A percentile compares a stretch with the other conserved stretches of the same genome.
Evolutionary conservation across 2,797 vertebrate genomes (phyloP).

Genomic region (Enteromius anoplus): DNA sequence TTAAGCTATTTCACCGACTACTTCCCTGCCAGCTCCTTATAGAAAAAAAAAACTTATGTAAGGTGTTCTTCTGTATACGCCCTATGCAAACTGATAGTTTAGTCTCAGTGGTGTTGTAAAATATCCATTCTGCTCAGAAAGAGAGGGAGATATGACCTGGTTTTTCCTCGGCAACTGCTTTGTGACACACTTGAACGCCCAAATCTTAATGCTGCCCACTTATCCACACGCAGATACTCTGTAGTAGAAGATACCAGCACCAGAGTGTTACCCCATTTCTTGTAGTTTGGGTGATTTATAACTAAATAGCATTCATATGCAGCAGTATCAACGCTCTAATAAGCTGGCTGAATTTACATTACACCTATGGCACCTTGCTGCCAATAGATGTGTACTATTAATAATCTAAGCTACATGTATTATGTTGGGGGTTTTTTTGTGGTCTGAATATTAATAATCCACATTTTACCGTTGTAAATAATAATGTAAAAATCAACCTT

Average conservation of each 20-base stretch:
- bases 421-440: neutral
- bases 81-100: slow-evolving; percentile 46
- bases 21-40: slow-evolving; percentile 26
- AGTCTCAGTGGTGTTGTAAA: slow-evolving; percentile 39
- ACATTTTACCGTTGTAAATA: neutral
- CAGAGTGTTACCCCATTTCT: slow-evolving; percentile 9
- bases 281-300: neutral
- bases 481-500: neutral
- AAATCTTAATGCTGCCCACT: slow-evolving; percentile 17
- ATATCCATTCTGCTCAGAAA: slow-evolving; percentile 38
- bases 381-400: neutral
- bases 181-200: slow-evolving; percentile 29
- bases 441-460: neutral
- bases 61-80: slow-evolving; percentile 38
- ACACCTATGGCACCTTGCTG: neutral
- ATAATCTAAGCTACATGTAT: neutral
- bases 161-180: slow-evolving; percentile 40
- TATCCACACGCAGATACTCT: neutral
- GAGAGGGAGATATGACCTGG: slow-evolving; percentile 43
- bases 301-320: neutral
- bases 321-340: neutral
- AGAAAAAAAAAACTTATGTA: slow-evolving; percentile 35
- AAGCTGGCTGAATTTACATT: neutral
- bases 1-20: slow-evolving; percentile 28
- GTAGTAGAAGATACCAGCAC: neutral